Base-by-base conservation (phyloP, 2,113 vertebrate species). In the Eleginops maclovinus region DNA sequence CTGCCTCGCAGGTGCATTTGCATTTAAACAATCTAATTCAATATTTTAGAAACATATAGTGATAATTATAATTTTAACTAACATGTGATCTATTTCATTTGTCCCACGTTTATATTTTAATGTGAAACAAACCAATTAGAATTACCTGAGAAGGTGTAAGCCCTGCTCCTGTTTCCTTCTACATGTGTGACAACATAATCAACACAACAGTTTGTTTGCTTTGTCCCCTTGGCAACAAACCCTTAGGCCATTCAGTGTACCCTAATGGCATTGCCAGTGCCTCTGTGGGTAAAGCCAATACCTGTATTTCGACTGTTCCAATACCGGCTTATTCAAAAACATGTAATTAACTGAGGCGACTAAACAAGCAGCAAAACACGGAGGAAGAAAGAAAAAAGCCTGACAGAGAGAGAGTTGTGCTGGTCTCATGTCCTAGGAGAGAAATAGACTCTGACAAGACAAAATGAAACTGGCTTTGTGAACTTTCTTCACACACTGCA, bases 171-270 rank as follows among this genome's bases (percentile, higher is more conserved):
- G 85, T 81, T 79, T 79, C 83, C 79, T n/a, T 93, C 78, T 93
- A 92, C 91, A 93, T 94, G 93, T 93, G 90, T 91, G 92, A 93
- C 90, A 93, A 86, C 91, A 93, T 77, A 87, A 86, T 81, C 81
- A 91, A 92, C 91, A 93, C 93, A 92, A 91, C 92, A 94, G 92
- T 95, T 93, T 95, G 94, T 95, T 95, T 95, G 93, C 90, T 93
- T 89, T 92, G 90, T 95, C 92, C 93, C 94, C 95, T 91, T 95
- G 93, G 93, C 91, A 95, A 95, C 95, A 94, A 93, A 88, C 91
- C 94, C 93, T 93, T 83, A 93, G 95, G 95, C 95, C 94, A 94
- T 91, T 90, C 88, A 89, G n/a, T 87, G 90, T 90, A 74, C 88
- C 88, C 91, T 87, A 92, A 92, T 91, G 88, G 91, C 87, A 94